phyloP scores from a whole-genome alignment of 2,113 vertebrate genomes.

The Phaethon lepturus region DNA sequence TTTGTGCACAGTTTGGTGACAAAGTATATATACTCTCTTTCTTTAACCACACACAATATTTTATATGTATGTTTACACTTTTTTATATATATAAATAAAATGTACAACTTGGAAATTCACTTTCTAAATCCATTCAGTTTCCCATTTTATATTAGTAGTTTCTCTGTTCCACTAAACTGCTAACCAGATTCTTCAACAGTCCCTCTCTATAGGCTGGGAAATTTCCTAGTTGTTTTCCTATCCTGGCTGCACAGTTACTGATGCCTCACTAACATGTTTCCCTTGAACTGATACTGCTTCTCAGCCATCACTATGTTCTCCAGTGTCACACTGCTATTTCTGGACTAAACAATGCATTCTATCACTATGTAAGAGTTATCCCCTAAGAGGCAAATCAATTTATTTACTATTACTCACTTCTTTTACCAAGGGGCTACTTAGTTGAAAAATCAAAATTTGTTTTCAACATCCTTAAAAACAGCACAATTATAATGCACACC shows the following conservation, averaged over 20 bases:
- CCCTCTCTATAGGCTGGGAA: not conserved
- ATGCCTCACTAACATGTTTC: not conserved
- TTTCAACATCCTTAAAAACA: not conserved
- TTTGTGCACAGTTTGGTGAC: not conserved
- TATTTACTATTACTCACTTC: not conserved
- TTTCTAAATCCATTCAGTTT: not conserved
- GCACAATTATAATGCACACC: not conserved
- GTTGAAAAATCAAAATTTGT: not conserved
- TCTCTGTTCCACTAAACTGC: not conserved
- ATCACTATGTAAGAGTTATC: not conserved
- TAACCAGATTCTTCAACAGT: not conserved
- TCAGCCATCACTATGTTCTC: not conserved
- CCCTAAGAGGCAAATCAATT: not conserved
- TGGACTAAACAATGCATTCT: not conserved
- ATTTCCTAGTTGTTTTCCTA: not conserved
- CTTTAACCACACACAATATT: not conserved
- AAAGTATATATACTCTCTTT: not conserved
- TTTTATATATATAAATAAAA: not conserved
- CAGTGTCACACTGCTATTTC: not conserved
- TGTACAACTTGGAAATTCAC: not conserved
- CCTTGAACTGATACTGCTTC: not conserved
- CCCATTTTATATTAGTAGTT: not conserved
- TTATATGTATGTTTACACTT: not conserved
- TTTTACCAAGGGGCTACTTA: not conserved
- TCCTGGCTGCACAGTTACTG: not conserved